Evolutionary conservation across 2,113 vertebrate species (phyloP).

Genomic region (Crotalus tigris): DNA sequence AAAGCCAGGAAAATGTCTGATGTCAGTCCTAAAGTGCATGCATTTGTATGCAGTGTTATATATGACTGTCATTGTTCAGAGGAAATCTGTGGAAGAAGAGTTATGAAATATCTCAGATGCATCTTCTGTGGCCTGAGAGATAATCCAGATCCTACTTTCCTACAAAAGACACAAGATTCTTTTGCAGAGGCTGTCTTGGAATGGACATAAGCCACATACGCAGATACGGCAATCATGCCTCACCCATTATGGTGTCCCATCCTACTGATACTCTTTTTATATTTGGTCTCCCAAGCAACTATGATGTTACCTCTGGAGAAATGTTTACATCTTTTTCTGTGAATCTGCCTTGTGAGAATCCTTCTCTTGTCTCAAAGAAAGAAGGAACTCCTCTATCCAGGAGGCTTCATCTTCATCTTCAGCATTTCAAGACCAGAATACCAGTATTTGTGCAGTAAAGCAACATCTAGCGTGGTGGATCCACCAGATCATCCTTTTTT

Average conservation of each 20-base stretch:
- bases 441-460: background rate
- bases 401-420: no score
- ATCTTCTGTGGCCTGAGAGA: background rate
- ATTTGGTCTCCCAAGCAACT: background rate
- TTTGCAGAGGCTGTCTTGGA: background rate
- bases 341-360: background rate
- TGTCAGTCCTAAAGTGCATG: background rate
- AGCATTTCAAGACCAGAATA: background rate
- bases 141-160: background rate
- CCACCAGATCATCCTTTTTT: background rate
- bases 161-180: background rate
- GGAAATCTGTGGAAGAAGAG: background rate
- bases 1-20: background rate
- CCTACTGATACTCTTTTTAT: no score
- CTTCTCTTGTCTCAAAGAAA: background rate
- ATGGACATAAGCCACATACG: background rate
- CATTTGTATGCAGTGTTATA: no score
- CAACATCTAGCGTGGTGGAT: background rate
- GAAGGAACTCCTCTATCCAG: background rate
- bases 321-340: background rate
- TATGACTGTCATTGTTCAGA: background rate
- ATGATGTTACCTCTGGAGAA: background rate
- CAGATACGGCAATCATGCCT: background rate
- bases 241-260: background rate
- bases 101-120: background rate